These are phyloP conservation scores for Ormyrus rosae DNA, from an alignment of 2,888 invertebrate species.

Conservation along the genomic window DNA sequence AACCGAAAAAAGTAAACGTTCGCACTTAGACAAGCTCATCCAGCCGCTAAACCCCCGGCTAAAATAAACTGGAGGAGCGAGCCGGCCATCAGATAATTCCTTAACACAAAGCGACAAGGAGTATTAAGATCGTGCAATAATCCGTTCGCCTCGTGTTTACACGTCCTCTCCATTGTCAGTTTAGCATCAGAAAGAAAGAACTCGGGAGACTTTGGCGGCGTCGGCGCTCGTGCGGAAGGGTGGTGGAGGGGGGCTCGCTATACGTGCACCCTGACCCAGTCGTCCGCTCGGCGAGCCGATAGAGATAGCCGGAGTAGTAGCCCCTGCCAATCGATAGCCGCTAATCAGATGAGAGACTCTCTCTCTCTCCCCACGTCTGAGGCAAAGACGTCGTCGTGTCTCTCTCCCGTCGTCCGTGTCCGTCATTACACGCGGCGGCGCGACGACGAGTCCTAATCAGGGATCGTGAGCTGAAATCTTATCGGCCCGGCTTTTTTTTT, in stretches of 20 bases:
- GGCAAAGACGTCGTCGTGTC: neutral
- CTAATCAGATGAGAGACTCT: slow-evolving; percentile 55
- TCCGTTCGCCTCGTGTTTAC: slow-evolving; percentile 30
- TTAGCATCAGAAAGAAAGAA: neutral
- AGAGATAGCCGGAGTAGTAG: neutral
- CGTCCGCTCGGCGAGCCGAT: neutral
- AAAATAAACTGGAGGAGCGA: too few species aligned
- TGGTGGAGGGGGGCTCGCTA: neutral
- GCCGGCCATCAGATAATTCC: too few species aligned
- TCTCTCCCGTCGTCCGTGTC: neutral
- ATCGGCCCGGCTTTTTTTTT: slow-evolving; percentile 19
- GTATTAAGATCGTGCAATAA: neutral
- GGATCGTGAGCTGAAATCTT: slow-evolving; percentile 57
- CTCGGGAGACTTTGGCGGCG: too few species aligned
- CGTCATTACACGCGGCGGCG: slow-evolving; percentile 3
- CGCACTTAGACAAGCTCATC: too few species aligned
- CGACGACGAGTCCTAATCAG: slow-evolving; percentile 44
- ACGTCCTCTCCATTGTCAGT: slow-evolving; percentile 19
- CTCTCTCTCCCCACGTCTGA: neutral
- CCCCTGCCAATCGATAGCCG: slow-evolving; percentile 53
- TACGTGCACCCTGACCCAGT: slow-evolving; percentile 55
- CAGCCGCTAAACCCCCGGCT: too few species aligned
- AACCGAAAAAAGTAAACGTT: too few species aligned
- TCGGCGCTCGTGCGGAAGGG: neutral
- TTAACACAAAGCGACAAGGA: slow-evolving; percentile 20